phyloP scores from a whole-genome alignment of 2,113 vertebrate genomes.

The Camelus dromedarius region DNA sequence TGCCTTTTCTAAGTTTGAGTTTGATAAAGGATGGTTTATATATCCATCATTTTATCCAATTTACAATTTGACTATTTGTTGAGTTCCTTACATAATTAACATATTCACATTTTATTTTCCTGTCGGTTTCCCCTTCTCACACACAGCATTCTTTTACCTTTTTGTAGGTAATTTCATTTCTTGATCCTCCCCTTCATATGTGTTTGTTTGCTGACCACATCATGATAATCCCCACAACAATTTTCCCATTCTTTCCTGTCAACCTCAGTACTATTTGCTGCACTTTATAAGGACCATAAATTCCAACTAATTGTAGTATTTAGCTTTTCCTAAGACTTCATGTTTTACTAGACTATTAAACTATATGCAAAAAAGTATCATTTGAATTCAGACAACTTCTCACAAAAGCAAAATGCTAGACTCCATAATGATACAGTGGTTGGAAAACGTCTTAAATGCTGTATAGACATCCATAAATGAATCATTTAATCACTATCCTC shows the following conservation, averaged over 20 bases:
- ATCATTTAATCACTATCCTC: slow-evolving; percentile 40
- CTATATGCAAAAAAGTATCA: background rate
- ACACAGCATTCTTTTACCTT: background rate
- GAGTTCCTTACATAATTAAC: background rate
- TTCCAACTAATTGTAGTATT: background rate
- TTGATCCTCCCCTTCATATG: background rate
- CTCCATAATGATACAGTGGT: background rate
- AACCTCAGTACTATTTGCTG: background rate
- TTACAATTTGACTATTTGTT: background rate
- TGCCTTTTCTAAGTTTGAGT: background rate
- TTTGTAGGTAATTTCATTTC: background rate
- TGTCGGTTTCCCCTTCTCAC: background rate
- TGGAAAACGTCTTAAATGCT: slow-evolving; percentile 33
- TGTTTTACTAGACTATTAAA: slow-evolving; percentile 14
- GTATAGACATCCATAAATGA: slow-evolving; percentile 41
- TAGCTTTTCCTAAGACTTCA: background rate
- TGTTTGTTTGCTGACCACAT: background rate
- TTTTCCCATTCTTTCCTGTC: background rate
- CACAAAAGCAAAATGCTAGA: background rate
- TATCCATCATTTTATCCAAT: background rate
- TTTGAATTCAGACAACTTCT: slow-evolving; percentile 8
- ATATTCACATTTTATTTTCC: background rate
- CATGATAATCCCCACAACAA: background rate
- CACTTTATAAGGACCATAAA: background rate
- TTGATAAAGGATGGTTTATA: background rate